Evolutionary conservation across 2,113 vertebrate genomes (phyloP).

Genomic region (Cygnus buccinator): DNA sequence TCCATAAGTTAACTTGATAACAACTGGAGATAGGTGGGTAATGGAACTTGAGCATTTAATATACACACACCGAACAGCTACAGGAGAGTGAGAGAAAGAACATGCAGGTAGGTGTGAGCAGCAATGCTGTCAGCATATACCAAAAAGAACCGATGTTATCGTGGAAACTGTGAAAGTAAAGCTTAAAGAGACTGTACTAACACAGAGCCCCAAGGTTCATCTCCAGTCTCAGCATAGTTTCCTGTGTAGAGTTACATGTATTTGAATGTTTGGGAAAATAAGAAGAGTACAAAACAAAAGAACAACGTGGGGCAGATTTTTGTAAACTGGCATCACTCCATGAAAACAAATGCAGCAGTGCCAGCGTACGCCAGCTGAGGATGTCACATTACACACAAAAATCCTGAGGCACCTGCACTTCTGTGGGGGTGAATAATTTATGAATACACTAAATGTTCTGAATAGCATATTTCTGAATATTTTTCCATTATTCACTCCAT

Average conservation of each 20-base stretch:
- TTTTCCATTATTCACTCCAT: constrained; percentile 48
- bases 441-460: constrained; percentile 45
- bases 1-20: neutral
- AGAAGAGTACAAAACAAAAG: neutral
- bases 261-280: neutral
- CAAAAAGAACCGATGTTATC: neutral
- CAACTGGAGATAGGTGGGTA: neutral
- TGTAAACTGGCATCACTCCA: neutral
- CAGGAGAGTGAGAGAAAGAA: neutral
- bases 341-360: constrained; percentile 28
- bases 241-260: neutral
- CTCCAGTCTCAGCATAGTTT: neutral
- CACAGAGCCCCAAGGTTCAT: neutral
- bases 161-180: constrained; percentile 1
- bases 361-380: constrained; percentile 36
- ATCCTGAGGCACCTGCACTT: constrained; percentile 54
- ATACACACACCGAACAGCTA: neutral
- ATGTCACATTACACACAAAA: constrained; percentile 44
- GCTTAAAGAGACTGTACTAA: neutral
- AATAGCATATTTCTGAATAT: constrained; percentile 49
- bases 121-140: neutral
- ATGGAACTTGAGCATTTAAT: neutral
- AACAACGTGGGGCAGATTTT: neutral
- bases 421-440: constrained; percentile 60
- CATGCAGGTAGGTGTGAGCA: neutral